Evolutionary conservation across 2,113 vertebrate species (phyloP), one percentile per base, ranked within the genome.

Genomic region (Mastomys natalensis): DNA sequence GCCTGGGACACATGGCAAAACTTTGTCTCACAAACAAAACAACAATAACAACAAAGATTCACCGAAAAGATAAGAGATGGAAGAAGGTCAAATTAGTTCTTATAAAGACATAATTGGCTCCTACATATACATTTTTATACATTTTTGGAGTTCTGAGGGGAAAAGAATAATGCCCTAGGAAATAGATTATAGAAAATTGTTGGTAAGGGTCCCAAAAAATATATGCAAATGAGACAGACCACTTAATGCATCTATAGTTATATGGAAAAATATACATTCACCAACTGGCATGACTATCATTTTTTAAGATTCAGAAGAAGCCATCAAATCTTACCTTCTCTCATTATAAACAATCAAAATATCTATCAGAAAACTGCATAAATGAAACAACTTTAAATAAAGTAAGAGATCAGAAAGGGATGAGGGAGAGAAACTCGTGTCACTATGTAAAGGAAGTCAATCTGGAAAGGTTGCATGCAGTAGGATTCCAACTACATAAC

Each of bases 301-400:
- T 87, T 72, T 95, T 92, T 60, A 68, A 68, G 89, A 22, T 62
- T 91, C 58, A 43, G 86, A 96, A 77, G 66, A 93, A 92, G 60
- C 21, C 37, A 78, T 91, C 77, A 72, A 84, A 34, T 70, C 51
- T 51, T 80, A 89, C 34, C 17, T 87, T 89, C 68, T 73, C 70
- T 87, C 45, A 78, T 70, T 15, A 87, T 22, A 77, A 86, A 77
- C 74, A 87, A 58, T 93, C 21, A 89, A 84, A 51, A 22, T 37
- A 13, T 15, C 53, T 60, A 12, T 60, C 64, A 45, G 93, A 90
- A 93, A 40, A 86, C 70, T 86, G 15, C 90, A 74, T 85, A 22
- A 92, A 95, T 89, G 82, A 86, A 43, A 26, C 84, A 72, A 55
- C 29, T 92, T 45, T 66, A 8, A 84, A 76, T 22, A 89, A 95